phyloP scores from a whole-genome alignment of 2,888 invertebrate species.

The Argyresthia goedartella region DNA sequence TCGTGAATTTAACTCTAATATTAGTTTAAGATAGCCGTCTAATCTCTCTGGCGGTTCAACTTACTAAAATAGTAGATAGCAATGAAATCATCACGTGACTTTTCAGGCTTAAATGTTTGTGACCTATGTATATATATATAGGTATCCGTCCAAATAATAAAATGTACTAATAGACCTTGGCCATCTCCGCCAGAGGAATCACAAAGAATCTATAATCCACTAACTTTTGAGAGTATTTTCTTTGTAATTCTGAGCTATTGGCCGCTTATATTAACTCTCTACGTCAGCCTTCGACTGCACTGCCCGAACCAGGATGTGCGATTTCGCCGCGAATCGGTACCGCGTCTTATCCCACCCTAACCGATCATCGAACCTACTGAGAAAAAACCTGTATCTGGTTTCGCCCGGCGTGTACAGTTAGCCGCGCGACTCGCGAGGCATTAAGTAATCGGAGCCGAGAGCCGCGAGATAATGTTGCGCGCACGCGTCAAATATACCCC shows the following conservation, averaged over 20 bases:
- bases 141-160: no score
- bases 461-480: constrained; percentile 66
- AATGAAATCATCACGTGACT: neutral
- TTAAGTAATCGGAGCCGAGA: constrained; percentile 67
- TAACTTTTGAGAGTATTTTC: no score
- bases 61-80: neutral
- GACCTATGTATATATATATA: no score
- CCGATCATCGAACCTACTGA: constrained; percentile 56
- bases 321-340: constrained; percentile 12
- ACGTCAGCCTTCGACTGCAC: no score
- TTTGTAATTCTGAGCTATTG: no score
- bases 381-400: constrained; percentile 63
- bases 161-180: no score
- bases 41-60: neutral
- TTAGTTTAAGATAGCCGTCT: constrained; percentile 51
- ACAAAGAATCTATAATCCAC: no score
- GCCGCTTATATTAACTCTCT: no score
- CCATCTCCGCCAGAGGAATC: no score
- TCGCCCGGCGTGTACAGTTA: constrained; percentile 61
- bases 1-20: constrained; percentile 29
- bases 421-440: constrained; percentile 45
- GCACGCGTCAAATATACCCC: constrained; percentile 69
- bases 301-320: no score
- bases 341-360: constrained; percentile 24
- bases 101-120: neutral